Evolutionary conservation across 2,888 invertebrate genomes (phyloP), one percentile per base, ranked within the genome.

Genomic region (Serrognathus titanus): DNA sequence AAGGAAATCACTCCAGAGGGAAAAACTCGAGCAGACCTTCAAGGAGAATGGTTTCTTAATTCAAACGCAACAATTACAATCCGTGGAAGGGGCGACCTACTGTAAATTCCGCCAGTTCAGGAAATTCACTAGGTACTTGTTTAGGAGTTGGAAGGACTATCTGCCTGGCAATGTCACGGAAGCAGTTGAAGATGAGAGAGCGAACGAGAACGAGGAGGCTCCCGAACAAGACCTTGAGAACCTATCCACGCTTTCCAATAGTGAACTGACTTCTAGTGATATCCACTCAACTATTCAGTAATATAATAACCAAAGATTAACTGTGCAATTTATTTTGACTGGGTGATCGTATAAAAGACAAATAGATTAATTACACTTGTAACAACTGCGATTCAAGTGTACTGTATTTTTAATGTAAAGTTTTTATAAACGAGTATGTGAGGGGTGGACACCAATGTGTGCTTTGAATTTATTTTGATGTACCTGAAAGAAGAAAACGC

Each of bases 141-240:
- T 94, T 69, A 83, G 94, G 66, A 94, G 93, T 72, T 95, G 94
- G 94, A 94, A 94, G 76, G 93, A 94, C 72, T 93, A 95, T 73
- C 81, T 95, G 38, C 93, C 93, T 0, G 92, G 91, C 0, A 31
- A 31, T 1, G 76, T 75, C 59, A 75, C 78, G 39, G 53, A 73
- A 12, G 71, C 71, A 39, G 72, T 71, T 46, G 71, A 65, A 10
- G 73, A 73, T 51, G 51, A 63, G 59, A 48, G 64, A 55, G 56
- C 37, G 12, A 53, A 20, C 1, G 62, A 59, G n/a, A 31, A 37
- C 10, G 58, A 51, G 2, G 59, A 56, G 9, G 45, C 36, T 12
- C 46, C 45, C 20, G 59, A 59, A 13, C 39, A 38, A 3, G 59
- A 59, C 31, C 39, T 59, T 10, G 59, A 59, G 13, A 56, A 50